phyloP scores from a whole-genome alignment of 1,140 invertebrate species.

The Eueides isabella region DNA sequence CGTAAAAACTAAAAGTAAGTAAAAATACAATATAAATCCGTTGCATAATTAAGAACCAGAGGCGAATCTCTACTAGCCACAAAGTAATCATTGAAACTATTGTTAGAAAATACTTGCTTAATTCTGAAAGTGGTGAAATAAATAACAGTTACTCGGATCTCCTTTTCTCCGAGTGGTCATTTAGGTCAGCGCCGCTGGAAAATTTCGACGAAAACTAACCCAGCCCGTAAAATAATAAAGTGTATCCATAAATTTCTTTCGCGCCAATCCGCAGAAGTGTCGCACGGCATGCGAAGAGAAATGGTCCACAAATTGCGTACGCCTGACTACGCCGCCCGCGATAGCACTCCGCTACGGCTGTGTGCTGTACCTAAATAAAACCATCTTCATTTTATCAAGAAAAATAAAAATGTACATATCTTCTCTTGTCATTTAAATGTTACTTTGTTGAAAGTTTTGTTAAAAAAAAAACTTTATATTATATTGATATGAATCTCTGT shows the following conservation, averaged over 20 bases:
- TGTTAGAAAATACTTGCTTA: slow-evolving; percentile 7
- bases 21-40: background rate
- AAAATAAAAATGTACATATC: slow-evolving; percentile 3
- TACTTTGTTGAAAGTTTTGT: background rate
- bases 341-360: slow-evolving; percentile 36
- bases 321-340: slow-evolving; percentile 56
- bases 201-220: slow-evolving; percentile 27
- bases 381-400: slow-evolving; percentile 28
- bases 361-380: slow-evolving; percentile 34
- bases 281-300: slow-evolving; percentile 64
- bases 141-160: slow-evolving; percentile 3
- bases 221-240: slow-evolving; percentile 38
- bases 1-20: background rate
- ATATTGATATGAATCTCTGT: background rate
- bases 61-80: background rate
- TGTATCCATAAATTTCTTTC: slow-evolving; percentile 60
- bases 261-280: slow-evolving; percentile 67
- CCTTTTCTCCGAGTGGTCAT: slow-evolving; percentile 1
- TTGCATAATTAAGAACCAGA: background rate
- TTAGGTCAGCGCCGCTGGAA: slow-evolving; percentile 10
- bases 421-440: slow-evolving; percentile 1
- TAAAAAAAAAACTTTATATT: background rate
- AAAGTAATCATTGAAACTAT: slow-evolving; percentile 3
- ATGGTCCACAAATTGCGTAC: slow-evolving; percentile 73
- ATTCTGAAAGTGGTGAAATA: background rate